Conservation (phyloP, 2,113 vertebrate genomes). For the Callaeas wilsoni region DNA sequence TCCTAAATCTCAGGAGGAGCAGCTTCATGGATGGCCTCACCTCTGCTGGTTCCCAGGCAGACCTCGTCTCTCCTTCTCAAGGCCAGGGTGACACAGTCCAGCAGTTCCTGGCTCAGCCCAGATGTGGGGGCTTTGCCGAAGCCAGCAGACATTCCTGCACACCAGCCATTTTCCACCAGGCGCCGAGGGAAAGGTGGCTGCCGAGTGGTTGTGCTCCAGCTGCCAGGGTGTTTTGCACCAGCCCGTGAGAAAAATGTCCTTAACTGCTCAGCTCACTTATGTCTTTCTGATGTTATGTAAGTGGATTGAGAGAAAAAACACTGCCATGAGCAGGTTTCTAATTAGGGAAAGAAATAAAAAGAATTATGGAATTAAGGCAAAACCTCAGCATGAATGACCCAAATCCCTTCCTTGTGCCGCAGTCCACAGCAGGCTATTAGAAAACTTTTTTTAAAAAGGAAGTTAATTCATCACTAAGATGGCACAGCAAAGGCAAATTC, state of each 20-base stretch:
- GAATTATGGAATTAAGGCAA: conserved; percentile 46
- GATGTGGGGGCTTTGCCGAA: not conserved
- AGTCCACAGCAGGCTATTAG: conserved; percentile 19
- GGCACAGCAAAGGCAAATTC: conserved; percentile 10
- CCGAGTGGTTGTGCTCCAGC: not conserved
- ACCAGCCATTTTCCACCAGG: not conserved
- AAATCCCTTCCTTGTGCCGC: conserved; percentile 19
- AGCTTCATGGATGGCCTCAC: not conserved
- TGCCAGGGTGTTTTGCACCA: not conserved
- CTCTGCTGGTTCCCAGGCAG: not conserved
- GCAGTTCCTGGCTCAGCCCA: not conserved
- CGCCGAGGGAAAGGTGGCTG: fast-evolving
- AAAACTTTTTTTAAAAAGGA: not conserved
- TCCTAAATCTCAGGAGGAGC: not conserved
- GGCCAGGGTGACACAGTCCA: not conserved
- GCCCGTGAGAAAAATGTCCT: not conserved
- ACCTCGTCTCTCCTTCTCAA: fast-evolving
- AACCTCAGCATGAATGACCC: conserved; percentile 47
- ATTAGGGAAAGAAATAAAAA: conserved; percentile 50
- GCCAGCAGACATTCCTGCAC: not conserved
- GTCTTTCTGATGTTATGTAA: conserved; percentile 27
- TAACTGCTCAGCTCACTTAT: not conserved
- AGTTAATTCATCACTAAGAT: not conserved
- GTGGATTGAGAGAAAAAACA: conserved; percentile 6
- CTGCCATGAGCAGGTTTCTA: conserved; percentile 2